Evolutionary conservation across 2,797 vertebrate genomes (phyloP), one percentile per base, ranked within the genome.

Genomic region (Melopsittacus undulatus): DNA sequence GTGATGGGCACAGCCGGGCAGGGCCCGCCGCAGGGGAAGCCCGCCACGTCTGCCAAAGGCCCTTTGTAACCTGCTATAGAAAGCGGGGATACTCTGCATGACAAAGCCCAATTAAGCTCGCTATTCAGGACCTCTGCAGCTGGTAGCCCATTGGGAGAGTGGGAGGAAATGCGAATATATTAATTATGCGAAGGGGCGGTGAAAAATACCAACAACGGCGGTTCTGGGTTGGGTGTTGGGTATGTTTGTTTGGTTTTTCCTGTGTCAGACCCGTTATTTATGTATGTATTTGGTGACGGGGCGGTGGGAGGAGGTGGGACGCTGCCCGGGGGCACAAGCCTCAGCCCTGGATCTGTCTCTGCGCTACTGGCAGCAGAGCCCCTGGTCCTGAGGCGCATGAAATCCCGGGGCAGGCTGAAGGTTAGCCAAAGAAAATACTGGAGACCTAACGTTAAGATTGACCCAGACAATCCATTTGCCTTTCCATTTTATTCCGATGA

Each of bases 101-200:
- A 99, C 99, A 99, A 99, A 99, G 98, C 98, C 98, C 98, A 99
- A 99, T 99, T 99, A 99, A 98, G 98, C 98, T 98, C 96, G 98
- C 98, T 98, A 99, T 99, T 99, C 98, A 99, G 97, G 95, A 97
- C 95, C 96, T 95, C 95, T 98, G 99, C 99, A 99, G 99, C 99
- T 99, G 99, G 99, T 98, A 98, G 98, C 97, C 97, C 98, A 98
- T 98, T 98, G 97, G 98, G 98, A 98, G 98, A 98, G 98, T 97
- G 97, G 98, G 98, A 98, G 98, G 98, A 98, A 98, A 98, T 96
- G 97, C 95, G 98, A 98, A 98, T 98, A 98, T 98, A 98, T 98
- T 98, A 97, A 98, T 97, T 98, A 97, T 94, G 97, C 45, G 8
- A 83, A 88, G 85, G 76, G 93, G 93, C 49, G 91, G 89, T 80